Evolutionary conservation across 1,140 invertebrate genomes (phyloP).

Genomic region (Leptinotarsa texana): DNA sequence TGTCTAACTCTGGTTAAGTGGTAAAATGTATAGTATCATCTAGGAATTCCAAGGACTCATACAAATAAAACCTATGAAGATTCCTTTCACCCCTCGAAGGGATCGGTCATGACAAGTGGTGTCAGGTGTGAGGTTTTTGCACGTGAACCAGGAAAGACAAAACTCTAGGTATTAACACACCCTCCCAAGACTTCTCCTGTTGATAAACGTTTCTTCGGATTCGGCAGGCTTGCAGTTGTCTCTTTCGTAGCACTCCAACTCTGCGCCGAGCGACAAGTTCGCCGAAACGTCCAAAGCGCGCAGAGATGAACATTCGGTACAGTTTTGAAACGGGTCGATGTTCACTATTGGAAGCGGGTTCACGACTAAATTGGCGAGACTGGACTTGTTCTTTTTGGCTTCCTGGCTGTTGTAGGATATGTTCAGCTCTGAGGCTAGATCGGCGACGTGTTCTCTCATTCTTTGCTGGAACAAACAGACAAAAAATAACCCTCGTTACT

Average conservation of each 20-base stretch:
- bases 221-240: background rate
- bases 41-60: too few species aligned
- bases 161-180: background rate
- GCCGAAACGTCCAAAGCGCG: background rate
- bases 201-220: background rate
- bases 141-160: too few species aligned
- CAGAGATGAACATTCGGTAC: background rate
- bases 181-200: background rate
- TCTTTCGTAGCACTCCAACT: background rate
- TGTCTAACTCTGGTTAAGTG: too few species aligned
- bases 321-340: background rate
- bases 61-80: too few species aligned
- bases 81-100: too few species aligned
- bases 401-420: slow-evolving; percentile 21
- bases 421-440: slow-evolving; percentile 39
- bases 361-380: background rate
- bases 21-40: too few species aligned
- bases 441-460: slow-evolving; percentile 35
- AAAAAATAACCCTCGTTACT: background rate
- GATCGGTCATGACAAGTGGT: too few species aligned
- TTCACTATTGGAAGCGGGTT: background rate
- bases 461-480: slow-evolving; percentile 35
- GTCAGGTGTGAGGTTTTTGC: too few species aligned
- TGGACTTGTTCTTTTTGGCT: background rate
- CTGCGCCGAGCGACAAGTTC: background rate